Percentiles rank a stretch among this genome's conserved stretches.
Evolutionary conservation across 2,888 invertebrate species (phyloP).

Genomic region (Sussaba pulchella): DNA sequence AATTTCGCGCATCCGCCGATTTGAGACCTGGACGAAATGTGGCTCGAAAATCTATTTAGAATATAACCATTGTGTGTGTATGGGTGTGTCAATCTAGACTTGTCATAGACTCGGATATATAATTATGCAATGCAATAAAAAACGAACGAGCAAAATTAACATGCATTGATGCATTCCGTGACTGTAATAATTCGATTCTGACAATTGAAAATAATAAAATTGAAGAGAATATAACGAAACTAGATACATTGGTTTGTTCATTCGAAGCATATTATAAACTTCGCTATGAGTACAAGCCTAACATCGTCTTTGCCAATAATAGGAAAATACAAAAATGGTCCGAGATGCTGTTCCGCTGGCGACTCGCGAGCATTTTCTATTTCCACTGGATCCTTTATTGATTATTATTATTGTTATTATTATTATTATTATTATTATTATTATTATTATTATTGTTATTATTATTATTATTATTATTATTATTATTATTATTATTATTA

Average conservation of each 20-base stretch:
- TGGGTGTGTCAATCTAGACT: neutral
- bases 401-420: neutral
- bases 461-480: no score
- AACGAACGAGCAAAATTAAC: constrained; percentile 16
- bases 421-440: neutral
- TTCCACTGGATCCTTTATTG: neutral
- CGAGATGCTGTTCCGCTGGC: constrained; percentile 64
- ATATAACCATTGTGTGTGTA: constrained; percentile 17
- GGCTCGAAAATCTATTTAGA: constrained; percentile 47
- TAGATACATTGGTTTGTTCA: constrained; percentile 11
- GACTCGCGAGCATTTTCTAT: constrained; percentile 48
- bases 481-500: no score
- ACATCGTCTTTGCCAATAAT: constrained; percentile 48
- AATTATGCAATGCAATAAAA: constrained; percentile 11
- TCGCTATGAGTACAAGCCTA: constrained; percentile 9
- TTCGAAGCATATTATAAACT: constrained; percentile 1
- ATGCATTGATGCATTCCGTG: neutral
- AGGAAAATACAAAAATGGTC: constrained; percentile 72
- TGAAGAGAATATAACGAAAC: no score
- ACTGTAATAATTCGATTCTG: constrained; percentile 11
- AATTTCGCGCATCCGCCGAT: constrained; percentile 4
- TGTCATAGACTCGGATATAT: constrained; percentile 23
- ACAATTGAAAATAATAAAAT: constrained; percentile 34
- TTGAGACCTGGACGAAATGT: constrained; percentile 25
- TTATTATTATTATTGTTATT: neutral